Percentiles rank a stretch among this genome's conserved stretches.
phyloP scores from a whole-genome alignment of 2,797 vertebrate species.

The Pantherophis vulpinus region DNA sequence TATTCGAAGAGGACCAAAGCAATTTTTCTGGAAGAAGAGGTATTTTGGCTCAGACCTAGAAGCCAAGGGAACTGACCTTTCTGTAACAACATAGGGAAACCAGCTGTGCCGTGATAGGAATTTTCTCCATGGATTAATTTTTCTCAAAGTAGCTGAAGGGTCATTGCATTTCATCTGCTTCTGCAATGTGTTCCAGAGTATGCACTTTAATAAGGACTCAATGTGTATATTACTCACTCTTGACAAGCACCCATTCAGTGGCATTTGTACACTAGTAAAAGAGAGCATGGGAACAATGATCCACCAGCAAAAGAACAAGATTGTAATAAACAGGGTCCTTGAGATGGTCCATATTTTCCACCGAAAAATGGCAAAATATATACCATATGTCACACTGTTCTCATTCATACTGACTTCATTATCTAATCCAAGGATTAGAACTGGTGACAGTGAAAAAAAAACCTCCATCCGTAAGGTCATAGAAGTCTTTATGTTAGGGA shows the following conservation, averaged over 20 bases:
- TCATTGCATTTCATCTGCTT: conserved; percentile 6
- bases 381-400: not conserved
- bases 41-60: conserved; percentile 25
- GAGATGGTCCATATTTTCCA: not conserved
- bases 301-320: not conserved
- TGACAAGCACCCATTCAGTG: conserved; percentile 32
- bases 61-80: conserved; percentile 12
- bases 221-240: not conserved
- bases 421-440: not conserved
- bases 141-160: rapidly evolving
- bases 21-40: not conserved
- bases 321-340: not conserved
- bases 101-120: not conserved
- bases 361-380: not conserved
- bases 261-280: not conserved
- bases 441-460: not conserved
- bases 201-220: conserved; percentile 30
- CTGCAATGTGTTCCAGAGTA: not conserved
- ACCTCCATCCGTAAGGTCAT: not conserved
- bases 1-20: not conserved
- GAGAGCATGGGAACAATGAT: not conserved
- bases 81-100: conserved; percentile 8
- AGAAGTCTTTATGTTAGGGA: not conserved
- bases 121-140: not conserved
- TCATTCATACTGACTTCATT: not conserved